A percentile compares a stretch with the other conserved stretches of the same genome.
These are phyloP conservation scores for Drosophila longiperda DNA, from an alignment of 2,888 invertebrate genomes.

Conservation along the genomic window DNA sequence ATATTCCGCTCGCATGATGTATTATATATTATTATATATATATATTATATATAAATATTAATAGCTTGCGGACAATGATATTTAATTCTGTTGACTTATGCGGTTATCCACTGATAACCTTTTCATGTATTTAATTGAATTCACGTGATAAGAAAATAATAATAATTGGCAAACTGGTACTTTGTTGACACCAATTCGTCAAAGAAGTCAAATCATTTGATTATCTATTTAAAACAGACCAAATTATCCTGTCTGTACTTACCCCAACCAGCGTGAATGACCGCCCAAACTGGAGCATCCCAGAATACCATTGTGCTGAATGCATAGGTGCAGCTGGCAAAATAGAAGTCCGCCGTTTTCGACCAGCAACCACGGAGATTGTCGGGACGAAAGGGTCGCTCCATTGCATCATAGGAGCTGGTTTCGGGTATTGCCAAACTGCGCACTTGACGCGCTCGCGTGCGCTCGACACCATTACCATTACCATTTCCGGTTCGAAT, in stretches of 20 bases:
- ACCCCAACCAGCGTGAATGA: conserved; percentile 82
- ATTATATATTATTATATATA: no score
- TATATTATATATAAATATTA: no score
- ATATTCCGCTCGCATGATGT: background rate
- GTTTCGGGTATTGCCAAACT: conserved; percentile 69
- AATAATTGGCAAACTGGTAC: background rate
- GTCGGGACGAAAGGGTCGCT: conserved; percentile 83
- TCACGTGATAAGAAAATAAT: conserved; percentile 38
- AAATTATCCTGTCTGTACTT: conserved; percentile 48
- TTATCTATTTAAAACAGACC: background rate
- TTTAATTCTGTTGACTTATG: conserved; percentile 3
- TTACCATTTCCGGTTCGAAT: background rate
- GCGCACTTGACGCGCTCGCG: conserved; percentile 26
- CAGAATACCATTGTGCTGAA: conserved; percentile 93
- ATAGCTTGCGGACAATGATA: conserved; percentile 13
- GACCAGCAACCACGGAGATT: conserved; percentile 89
- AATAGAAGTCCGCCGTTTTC: conserved; percentile 90
- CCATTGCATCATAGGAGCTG: conserved; percentile 82
- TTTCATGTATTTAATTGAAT: conserved; percentile 43
- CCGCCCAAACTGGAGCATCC: conserved; percentile 87
- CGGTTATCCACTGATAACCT: conserved; percentile 35
- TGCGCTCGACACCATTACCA: conserved; percentile 1
- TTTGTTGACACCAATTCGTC: conserved; percentile 28
- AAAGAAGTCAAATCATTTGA: conserved; percentile 3
- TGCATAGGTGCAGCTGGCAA: conserved; percentile 93